phyloP scores from a whole-genome alignment of 2,797 vertebrate genomes.

The Pseudotriccus pelzelni region DNA sequence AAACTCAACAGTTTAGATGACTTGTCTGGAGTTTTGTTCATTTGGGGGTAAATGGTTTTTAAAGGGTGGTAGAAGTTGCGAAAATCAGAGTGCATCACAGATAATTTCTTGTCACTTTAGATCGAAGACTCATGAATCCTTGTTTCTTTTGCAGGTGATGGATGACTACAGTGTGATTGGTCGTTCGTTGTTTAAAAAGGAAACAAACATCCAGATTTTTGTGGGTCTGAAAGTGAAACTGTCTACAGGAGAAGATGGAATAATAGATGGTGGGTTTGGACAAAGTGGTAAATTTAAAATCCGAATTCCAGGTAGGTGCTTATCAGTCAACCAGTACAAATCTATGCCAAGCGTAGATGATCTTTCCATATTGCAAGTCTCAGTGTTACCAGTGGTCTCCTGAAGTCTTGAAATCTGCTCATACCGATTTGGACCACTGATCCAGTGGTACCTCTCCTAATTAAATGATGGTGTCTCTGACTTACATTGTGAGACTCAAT shows the following conservation, averaged over 20 bases:
- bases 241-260: conserved; percentile 89
- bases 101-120: background rate
- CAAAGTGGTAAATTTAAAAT: conserved; percentile 99
- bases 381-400: background rate
- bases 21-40: background rate
- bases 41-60: background rate
- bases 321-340: background rate
- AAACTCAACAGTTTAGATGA: background rate
- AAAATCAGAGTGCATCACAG: background rate
- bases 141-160: conserved; percentile 80
- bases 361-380: background rate
- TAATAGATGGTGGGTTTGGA: conserved; percentile 95
- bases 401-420: background rate
- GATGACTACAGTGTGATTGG: conserved; percentile 94
- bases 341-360: background rate
- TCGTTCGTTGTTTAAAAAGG: conserved; percentile 95
- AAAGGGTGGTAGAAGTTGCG: background rate
- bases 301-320: conserved; percentile 85
- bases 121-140: background rate
- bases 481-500: background rate
- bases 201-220: conserved; percentile 97
- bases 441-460: background rate
- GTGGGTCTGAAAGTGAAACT: conserved; percentile 91
- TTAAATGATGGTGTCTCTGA: background rate
- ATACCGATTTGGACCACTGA: background rate